phyloP scores from a whole-genome alignment of 2,888 invertebrate species.

The Drosophila tanythrix region DNA sequence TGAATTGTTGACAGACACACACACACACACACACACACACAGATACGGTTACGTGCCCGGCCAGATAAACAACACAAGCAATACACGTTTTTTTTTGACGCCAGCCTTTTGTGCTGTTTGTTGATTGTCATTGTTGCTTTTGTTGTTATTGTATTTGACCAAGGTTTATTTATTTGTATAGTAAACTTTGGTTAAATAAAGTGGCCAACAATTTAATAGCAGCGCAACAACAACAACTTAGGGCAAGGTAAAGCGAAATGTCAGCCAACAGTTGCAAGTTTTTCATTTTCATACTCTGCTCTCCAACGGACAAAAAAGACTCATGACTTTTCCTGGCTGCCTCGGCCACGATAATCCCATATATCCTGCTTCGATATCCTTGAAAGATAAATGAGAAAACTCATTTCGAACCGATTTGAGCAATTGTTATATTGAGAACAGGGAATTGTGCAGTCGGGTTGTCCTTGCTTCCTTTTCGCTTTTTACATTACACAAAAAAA shows the following conservation, averaged over 20 bases:
- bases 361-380: not conserved
- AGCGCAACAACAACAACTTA: constrained; percentile 37
- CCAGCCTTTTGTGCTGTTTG: constrained; percentile 44
- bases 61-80: constrained; percentile 35
- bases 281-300: constrained; percentile 5
- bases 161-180: constrained; percentile 73
- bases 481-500: constrained; percentile 7
- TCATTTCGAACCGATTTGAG: not conserved
- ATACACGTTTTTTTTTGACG: constrained; percentile 44
- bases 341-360: not conserved
- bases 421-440: not conserved
- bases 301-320: not conserved
- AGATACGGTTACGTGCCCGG: constrained; percentile 12
- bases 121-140: constrained; percentile 14
- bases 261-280: constrained; percentile 4
- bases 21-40: constrained; percentile 1
- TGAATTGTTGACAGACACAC: constrained; percentile 44
- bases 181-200: constrained; percentile 81
- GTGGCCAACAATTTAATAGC: constrained; percentile 76
- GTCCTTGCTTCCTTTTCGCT: constrained; percentile 16
- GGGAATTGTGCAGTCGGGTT: constrained; percentile 9
- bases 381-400: not conserved
- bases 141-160: constrained; percentile 52
- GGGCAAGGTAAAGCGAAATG: constrained; percentile 57
- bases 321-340: not conserved